These are phyloP conservation scores for Tolmerus cingulatus DNA, from an alignment of 2,888 invertebrate species.

Conservation along the genomic window DNA sequence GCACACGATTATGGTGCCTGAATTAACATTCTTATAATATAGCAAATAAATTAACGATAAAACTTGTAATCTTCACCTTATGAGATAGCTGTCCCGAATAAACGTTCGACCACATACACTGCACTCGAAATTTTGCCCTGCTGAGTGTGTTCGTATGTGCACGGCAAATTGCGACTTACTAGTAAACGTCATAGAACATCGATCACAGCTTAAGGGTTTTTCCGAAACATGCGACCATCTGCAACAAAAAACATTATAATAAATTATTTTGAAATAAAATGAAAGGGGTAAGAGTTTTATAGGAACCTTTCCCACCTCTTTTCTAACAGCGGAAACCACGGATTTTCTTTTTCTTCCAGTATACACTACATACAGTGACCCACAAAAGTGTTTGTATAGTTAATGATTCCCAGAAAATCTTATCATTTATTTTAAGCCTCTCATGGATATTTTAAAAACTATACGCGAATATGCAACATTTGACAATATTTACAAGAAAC, in stretches of 20 bases:
- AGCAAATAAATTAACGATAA: background rate
- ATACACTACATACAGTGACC: no score
- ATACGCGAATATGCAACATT: no score
- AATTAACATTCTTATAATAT: background rate
- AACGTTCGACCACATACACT: conserved; percentile 78
- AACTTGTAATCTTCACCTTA: conserved; percentile 64
- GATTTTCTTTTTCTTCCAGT: no score
- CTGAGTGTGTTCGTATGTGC: conserved; percentile 78
- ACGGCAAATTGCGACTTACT: conserved; percentile 78
- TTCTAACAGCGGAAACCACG: no score
- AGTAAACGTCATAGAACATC: conserved; percentile 77
- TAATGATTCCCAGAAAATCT: no score
- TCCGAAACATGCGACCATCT: conserved; percentile 82
- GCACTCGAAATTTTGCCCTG: conserved; percentile 76
- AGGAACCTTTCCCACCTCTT: no score
- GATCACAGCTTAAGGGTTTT: conserved; percentile 76
- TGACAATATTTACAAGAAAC: no score
- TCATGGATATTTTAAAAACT: no score
- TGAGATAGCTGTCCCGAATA: conserved; percentile 79
- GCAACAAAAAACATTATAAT: background rate
- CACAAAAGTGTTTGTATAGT: no score
- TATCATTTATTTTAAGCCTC: no score
- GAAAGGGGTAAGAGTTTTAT: no score
- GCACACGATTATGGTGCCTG: conserved; percentile 78
- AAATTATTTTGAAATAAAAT: background rate